A percentile compares a stretch with the other conserved stretches of the same genome.
Conservation (phyloP, 2,888 invertebrate genomes). For the Spatulosminthurus flaviceps region DNA sequence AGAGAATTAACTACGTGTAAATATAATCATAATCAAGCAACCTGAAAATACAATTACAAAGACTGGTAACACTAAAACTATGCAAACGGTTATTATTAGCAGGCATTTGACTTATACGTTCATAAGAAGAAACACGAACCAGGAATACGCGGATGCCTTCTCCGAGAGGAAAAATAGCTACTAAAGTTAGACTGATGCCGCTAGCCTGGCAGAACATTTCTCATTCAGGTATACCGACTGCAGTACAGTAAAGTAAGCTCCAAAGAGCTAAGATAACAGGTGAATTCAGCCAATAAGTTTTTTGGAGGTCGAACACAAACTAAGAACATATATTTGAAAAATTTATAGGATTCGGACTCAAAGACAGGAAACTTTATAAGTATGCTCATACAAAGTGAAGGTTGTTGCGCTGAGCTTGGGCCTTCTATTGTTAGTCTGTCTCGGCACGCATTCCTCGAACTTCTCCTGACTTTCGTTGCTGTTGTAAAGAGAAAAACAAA, state of each 20-base stretch:
- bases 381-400: conserved; percentile 34
- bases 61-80: conserved; percentile 2
- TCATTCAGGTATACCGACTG: conserved; percentile 1
- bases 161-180: background rate
- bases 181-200: background rate
- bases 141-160: background rate
- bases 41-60: background rate
- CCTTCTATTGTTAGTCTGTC: conserved; percentile 71
- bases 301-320: conserved; percentile 12
- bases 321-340: conserved; percentile 18
- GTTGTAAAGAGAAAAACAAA: conserved; percentile 60
- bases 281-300: conserved; percentile 19
- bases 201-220: background rate
- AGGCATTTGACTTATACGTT: background rate
- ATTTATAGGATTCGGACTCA: conserved; percentile 32
- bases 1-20: too few species aligned
- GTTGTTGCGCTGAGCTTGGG: conserved; percentile 39
- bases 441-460: conserved; percentile 92
- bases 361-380: conserved; percentile 32
- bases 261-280: background rate
- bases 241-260: background rate
- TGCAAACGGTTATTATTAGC: background rate
- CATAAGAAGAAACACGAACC: background rate
- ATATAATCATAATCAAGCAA: background rate
- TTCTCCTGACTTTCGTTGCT: conserved; percentile 84